A percentile compares a stretch with the other conserved stretches of the same genome.
phyloP scores from a whole-genome alignment of 2,888 invertebrate genomes.

The Cecidostiba fungosa region DNA sequence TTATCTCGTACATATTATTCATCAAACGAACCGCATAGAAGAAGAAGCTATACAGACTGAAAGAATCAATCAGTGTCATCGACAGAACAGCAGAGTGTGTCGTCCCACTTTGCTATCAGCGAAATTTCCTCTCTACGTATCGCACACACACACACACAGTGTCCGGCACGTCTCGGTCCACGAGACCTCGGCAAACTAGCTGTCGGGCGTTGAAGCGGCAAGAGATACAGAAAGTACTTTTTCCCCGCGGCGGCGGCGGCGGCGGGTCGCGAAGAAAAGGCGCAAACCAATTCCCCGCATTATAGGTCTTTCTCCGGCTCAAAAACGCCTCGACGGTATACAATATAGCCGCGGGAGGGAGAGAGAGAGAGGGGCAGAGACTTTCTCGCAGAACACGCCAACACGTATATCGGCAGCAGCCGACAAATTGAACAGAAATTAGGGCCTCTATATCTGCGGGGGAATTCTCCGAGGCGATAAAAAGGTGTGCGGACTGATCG shows the following conservation, averaged over 20 bases:
- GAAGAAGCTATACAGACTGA: too few relatives aligned
- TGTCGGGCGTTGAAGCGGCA: background rate
- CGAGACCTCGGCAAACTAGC: conserved; percentile 12
- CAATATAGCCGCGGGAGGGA: background rate
- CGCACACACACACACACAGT: too few relatives aligned
- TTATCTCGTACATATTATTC: too few relatives aligned
- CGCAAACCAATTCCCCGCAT: conserved; percentile 44
- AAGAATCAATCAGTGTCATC: too few relatives aligned
- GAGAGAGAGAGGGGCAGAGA: background rate
- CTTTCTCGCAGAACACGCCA: conserved; percentile 41
- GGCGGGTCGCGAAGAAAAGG: conserved; percentile 16
- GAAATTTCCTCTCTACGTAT: background rate
- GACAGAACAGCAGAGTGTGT: background rate
- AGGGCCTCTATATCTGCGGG: conserved; percentile 46
- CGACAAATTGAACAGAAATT: conserved; percentile 61
- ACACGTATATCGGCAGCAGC: conserved; percentile 25
- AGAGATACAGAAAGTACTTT: conserved; percentile 10
- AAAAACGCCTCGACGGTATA: conserved; percentile 8
- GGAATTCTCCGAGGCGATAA: conserved; percentile 33
- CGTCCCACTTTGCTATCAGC: background rate
- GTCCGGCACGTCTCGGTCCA: background rate
- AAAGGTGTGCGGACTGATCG: conserved; percentile 36
- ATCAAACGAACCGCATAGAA: too few relatives aligned
- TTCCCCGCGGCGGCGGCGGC: conserved; percentile 6
- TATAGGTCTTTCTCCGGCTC: conserved; percentile 23